A percentile compares a stretch with the other conserved stretches of the same genome.
phyloP scores from a whole-genome alignment of 2,888 invertebrate genomes.

The Lymantria monacha region DNA sequence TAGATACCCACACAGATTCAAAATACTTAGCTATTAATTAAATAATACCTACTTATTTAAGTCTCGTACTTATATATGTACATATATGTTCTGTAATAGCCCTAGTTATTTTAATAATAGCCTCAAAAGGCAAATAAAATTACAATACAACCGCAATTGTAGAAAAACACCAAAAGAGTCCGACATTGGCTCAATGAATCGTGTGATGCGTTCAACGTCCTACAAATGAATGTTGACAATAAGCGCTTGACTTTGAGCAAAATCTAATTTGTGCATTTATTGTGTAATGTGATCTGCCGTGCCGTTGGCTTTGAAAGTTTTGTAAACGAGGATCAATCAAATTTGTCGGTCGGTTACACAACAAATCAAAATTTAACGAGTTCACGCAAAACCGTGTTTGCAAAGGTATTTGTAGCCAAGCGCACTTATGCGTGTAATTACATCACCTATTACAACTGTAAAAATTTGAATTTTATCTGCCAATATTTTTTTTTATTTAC shows the following conservation, averaged over 20 bases:
- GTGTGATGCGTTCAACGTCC: constrained; percentile 69
- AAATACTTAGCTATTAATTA: neutral
- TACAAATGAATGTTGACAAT: constrained; percentile 75
- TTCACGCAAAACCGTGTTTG: constrained; percentile 65
- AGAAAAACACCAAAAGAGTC: constrained; percentile 66
- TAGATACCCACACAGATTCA: neutral
- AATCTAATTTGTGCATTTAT: constrained; percentile 81
- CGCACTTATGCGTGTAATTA: constrained; percentile 71
- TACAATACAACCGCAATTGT: constrained; percentile 22
- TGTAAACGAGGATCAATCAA: constrained; percentile 57
- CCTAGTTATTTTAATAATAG: constrained; percentile 2
- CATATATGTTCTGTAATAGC: neutral
- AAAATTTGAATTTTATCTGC: constrained; percentile 24
- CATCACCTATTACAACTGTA: constrained; percentile 56
- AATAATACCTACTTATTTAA: neutral
- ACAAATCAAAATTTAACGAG: constrained; percentile 80
- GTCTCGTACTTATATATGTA: neutral
- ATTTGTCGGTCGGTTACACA: constrained; percentile 80
- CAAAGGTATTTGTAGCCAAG: constrained; percentile 52
- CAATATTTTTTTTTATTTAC: constrained; percentile 32
- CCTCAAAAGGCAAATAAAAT: constrained; percentile 12
- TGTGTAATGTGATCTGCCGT: constrained; percentile 73
- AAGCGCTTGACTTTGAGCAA: constrained; percentile 78
- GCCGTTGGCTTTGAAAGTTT: constrained; percentile 54
- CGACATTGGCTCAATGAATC: constrained; percentile 70